Base-by-base conservation (phyloP, 2,888 invertebrate genomes). In the Caenorhabditis sp. region DNA sequence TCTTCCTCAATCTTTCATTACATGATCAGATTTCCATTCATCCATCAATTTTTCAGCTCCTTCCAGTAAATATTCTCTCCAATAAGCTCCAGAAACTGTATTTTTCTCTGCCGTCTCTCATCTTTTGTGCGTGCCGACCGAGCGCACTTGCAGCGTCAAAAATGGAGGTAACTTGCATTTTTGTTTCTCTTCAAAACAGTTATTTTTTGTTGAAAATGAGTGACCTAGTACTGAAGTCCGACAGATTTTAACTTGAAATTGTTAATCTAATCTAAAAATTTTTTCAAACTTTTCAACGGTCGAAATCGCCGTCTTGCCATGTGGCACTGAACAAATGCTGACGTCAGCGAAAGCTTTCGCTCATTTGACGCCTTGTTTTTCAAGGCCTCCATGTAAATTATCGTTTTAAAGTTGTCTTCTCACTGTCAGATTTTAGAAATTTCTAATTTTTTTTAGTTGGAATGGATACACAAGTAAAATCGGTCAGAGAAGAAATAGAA, bases 381-480 rank as follows among this genome's bases (percentile, higher is more conserved):
- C n/a, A n/a, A 16, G n/a, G 16, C 16, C 14, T 5, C 16, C n/a
- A 16, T 14, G 44, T 14, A 44, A 16, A 3, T 44, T 5, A 1
- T 44, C 31, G 44, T n/a, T 51, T 19, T 24, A 8, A 6, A 10
- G 12, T 22, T 51, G 19, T 24, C 22, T 22, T 51, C 24, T 1
- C 7, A 51, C 47, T 8, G 14, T 47, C 47, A 51, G 4, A 24
- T 24, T 51, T 51, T 14, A 63, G 63, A 64, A 16, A 74, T 44
- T 47, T 44, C 28, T 35, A 66, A 68, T 59, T 59, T 47, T 56
- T 31, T 58, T 28, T 35, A 58, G 58, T 58, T 31, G 12, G 2
- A 38, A 77, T 77, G 77, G 77, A 77, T 8, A 16, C 54, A n/a
- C 70, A 69, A 63, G 54, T 77, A 12, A 63, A 24, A 49, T 14